Evolutionary conservation across 2,888 invertebrate genomes (phyloP).

Genomic region (Glyphotaelius pellucidus): DNA sequence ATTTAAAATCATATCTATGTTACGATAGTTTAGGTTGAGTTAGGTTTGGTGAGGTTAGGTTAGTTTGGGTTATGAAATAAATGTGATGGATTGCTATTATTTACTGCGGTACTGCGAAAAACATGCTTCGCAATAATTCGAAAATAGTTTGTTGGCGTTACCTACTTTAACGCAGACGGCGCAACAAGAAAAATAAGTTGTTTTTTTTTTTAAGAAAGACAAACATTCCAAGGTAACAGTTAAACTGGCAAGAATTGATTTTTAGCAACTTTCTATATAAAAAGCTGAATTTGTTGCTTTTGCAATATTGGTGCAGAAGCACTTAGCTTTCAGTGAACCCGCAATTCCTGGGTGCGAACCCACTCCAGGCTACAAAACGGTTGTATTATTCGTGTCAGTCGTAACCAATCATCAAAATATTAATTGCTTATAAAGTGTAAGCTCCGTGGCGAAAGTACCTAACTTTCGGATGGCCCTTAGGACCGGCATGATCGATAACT

Average conservation of each 20-base stretch:
- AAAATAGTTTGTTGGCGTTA: too few species aligned
- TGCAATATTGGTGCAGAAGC: background rate
- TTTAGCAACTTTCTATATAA: background rate
- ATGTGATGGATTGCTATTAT: too few species aligned
- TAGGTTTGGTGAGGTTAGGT: background rate
- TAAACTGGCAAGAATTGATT: background rate
- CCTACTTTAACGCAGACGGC: too few species aligned
- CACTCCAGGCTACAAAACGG: background rate
- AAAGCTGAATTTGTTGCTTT: background rate
- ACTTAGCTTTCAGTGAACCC: background rate
- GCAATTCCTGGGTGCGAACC: background rate
- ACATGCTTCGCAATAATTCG: too few species aligned
- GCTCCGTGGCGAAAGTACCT: background rate
- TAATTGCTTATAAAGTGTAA: slow-evolving; percentile 29
- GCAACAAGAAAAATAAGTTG: too few species aligned
- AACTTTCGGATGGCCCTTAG: slow-evolving; percentile 21
- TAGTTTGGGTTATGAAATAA: background rate
- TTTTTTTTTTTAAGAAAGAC: background rate
- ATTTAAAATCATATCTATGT: too few species aligned
- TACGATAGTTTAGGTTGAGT: too few species aligned
- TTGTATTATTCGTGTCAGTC: background rate
- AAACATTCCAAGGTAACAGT: background rate
- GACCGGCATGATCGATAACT: slow-evolving; percentile 48
- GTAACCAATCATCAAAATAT: slow-evolving; percentile 27
- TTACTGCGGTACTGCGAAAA: too few species aligned